These are phyloP conservation scores for Listronotus oregonensis DNA, from an alignment of 1,140 invertebrate species.

Conservation along the genomic window DNA sequence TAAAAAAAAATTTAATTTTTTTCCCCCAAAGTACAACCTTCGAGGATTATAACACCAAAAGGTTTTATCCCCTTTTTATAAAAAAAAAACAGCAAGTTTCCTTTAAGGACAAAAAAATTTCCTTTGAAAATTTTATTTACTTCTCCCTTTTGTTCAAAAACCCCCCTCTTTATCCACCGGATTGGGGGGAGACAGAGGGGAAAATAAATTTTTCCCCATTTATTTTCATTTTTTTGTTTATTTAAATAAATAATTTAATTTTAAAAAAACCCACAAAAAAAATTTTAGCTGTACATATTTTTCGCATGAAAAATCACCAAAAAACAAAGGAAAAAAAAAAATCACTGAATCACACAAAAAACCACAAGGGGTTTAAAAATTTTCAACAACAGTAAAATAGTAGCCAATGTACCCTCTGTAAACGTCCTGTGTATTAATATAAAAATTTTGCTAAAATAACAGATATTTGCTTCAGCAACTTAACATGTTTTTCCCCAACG, in stretches of 20 bases:
- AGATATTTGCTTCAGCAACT: too few species aligned
- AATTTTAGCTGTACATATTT: neutral
- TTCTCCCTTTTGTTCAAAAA: constrained; percentile 90
- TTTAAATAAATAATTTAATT: neutral
- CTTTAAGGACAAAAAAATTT: constrained; percentile 93
- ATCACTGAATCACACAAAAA: too few species aligned
- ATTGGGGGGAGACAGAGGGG: constrained; percentile 80
- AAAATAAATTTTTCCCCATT: constrained; percentile 85
- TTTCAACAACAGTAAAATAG: too few species aligned
- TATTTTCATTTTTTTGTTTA: constrained; percentile 71
- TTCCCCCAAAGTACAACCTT: constrained; percentile 90
- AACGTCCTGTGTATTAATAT: too few species aligned
- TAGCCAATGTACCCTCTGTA: too few species aligned
- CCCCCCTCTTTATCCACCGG: constrained; percentile 87
- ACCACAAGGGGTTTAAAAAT: too few species aligned
- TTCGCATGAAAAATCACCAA: too few species aligned
- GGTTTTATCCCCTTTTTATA: constrained; percentile 92
- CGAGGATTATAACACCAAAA: constrained; percentile 87
- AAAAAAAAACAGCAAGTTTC: constrained; percentile 95
- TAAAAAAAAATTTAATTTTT: constrained; percentile 23
- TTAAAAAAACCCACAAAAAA: neutral
- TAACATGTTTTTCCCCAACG: too few species aligned
- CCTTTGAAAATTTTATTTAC: constrained; percentile 89
- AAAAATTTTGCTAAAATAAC: too few species aligned
- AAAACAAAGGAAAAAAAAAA: too few species aligned